Percentiles rank a stretch among this genome's conserved stretches.
Conservation (phyloP, 1,140 invertebrate species). For the Argopecten irradians region DNA sequence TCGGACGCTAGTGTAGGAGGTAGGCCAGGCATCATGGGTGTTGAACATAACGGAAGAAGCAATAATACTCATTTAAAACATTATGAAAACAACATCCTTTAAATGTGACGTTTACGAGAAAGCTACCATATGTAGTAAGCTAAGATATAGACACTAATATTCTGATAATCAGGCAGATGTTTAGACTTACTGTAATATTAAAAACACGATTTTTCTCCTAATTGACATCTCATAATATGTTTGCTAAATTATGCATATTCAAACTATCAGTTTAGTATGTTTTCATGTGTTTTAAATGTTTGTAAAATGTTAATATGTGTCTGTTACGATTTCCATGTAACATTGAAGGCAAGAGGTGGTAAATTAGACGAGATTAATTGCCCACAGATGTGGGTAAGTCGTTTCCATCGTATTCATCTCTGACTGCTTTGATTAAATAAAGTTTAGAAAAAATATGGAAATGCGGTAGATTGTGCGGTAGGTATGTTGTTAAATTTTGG, state of each 20-base stretch:
- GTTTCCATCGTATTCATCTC: neutral
- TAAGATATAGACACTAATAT: neutral
- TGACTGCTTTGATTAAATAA: neutral
- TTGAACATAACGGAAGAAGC: neutral
- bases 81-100: neutral
- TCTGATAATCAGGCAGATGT: neutral
- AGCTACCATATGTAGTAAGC: neutral
- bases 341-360: no score
- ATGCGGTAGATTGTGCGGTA: neutral
- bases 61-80: neutral
- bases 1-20: neutral
- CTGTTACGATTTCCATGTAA: no score
- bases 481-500: neutral
- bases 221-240: no score
- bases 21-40: neutral
- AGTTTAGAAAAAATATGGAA: neutral
- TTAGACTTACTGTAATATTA: no score
- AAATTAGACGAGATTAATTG: neutral
- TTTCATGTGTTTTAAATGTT: no score
- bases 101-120: neutral
- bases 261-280: no score
- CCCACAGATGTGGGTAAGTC: neutral
- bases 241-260: no score
- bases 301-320: no score
- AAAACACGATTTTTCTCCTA: no score